A percentile compares a stretch with the other conserved stretches of the same genome.
phyloP scores from a whole-genome alignment of 2,888 invertebrate species.

The Pyralis farinalis region DNA sequence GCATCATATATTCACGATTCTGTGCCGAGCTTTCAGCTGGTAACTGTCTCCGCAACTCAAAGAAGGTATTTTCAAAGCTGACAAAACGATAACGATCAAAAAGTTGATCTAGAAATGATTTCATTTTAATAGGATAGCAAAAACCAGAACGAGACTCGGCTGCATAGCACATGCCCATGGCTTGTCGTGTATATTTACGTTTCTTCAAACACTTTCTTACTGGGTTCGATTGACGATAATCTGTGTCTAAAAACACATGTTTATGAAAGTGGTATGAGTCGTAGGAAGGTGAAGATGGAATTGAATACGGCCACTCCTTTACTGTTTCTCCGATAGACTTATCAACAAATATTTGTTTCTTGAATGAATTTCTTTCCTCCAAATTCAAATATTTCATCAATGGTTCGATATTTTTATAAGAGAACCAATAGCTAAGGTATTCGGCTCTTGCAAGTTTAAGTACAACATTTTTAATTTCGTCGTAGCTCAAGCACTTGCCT shows the following conservation, averaged over 20 bases:
- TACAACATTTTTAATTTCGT: conserved; percentile 43
- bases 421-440: conserved; percentile 39
- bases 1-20: conserved; percentile 49
- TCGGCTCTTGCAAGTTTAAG: conserved; percentile 39
- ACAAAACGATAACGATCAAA: conserved; percentile 50
- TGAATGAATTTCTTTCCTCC: conserved; percentile 33
- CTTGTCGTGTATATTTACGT: conserved; percentile 19
- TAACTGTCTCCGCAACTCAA: conserved; percentile 42
- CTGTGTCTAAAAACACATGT: conserved; percentile 31
- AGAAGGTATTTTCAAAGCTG: conserved; percentile 43
- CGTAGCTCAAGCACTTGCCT: conserved; percentile 32
- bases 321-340: conserved; percentile 34
- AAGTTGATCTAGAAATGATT: conserved; percentile 40
- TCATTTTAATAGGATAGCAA: conserved; percentile 1
- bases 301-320: conserved; percentile 35
- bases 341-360: conserved; percentile 43
- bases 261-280: conserved; percentile 23
- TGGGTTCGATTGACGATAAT: conserved; percentile 16
- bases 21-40: conserved; percentile 36
- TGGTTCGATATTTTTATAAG: conserved; percentile 44
- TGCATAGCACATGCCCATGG: not conserved
- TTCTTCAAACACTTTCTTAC: conserved; percentile 6
- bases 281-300: conserved; percentile 24
- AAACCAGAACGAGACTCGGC: too few relatives aligned
- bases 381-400: conserved; percentile 37